These are phyloP conservation scores for Spodoptera littoralis DNA, from an alignment of 2,888 invertebrate genomes.

Conservation along the genomic window DNA sequence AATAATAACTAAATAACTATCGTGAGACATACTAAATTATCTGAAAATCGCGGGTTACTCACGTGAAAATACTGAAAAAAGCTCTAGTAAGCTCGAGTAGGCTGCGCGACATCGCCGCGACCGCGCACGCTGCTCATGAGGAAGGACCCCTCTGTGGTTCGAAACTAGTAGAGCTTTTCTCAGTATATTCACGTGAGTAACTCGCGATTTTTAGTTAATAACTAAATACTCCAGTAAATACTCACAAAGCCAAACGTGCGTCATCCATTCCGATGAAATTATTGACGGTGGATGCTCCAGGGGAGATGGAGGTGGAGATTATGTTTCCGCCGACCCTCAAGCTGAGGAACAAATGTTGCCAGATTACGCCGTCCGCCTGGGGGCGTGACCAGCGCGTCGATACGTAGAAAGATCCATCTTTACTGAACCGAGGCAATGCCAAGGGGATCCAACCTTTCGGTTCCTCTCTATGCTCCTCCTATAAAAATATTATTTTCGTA, in stretches of 20 bases:
- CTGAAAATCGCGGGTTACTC: too few relatives aligned
- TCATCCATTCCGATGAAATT: constrained; percentile 88
- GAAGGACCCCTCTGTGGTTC: too few relatives aligned
- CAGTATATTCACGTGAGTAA: too few relatives aligned
- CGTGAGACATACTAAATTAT: too few relatives aligned
- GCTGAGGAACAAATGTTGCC: constrained; percentile 84
- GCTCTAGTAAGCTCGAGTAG: too few relatives aligned
- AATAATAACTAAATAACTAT: too few relatives aligned
- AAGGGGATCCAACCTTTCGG: constrained; percentile 92
- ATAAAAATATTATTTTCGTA: constrained; percentile 1
- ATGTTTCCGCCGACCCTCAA: constrained; percentile 71
- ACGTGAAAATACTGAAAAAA: too few relatives aligned
- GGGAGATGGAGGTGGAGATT: constrained; percentile 81
- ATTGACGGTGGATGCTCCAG: constrained; percentile 90
- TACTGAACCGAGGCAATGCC: constrained; percentile 88
- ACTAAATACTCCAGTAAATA: constrained; percentile 27
- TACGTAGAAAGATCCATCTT: constrained; percentile 79
- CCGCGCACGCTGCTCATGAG: too few relatives aligned
- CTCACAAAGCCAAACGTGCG: constrained; percentile 72
- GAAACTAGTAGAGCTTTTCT: too few relatives aligned
- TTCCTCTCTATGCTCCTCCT: constrained; percentile 87
- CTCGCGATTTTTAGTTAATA: too few relatives aligned
- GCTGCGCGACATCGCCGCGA: too few relatives aligned
- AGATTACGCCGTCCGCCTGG: constrained; percentile 81
- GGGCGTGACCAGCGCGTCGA: constrained; percentile 79